Base-by-base conservation (phyloP, 2,113 vertebrate genomes). In the Phalacrocorax pelagicus region DNA sequence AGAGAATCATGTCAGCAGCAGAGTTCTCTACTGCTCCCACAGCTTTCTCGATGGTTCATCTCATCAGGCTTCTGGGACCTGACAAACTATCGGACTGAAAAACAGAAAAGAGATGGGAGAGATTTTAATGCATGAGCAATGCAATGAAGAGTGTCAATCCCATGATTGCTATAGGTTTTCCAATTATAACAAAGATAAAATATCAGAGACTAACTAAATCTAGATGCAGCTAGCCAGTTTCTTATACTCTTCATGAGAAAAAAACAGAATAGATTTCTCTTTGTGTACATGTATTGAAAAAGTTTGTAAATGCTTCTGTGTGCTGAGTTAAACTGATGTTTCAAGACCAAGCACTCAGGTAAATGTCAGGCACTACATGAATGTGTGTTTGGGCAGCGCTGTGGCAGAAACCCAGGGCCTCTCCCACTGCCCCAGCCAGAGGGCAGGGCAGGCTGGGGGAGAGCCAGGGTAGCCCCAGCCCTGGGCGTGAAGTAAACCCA, bases 11-110 rank as follows among this genome's bases (percentile, higher is more conserved):
- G 61, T 55, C 89, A 89, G 83, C 34, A 86, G 32, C 57, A 89
- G 61, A 75, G 21, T 34, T 95, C 86, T 91, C 65, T 89, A 22
- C 71, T 75, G 69, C n/a, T 86, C 73, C 40, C 30, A n/a, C 61
- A 79, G 69, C 87, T 61, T 86, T 57, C 57, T 89, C 0, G 1
- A 44, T 61, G 69, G 5, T 89, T 69, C 57, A 86, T 19, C 61
- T 90, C 80, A 91, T 81, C 80, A 71, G 23, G 36, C 51, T 74
- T 63, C 57, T 54, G 22, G 57, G 49, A 94, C 23, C 23, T 72
- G 86, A 90, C 61, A 94, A 71, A 74, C 44, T 49, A 83, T 49
- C 52, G 71, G 12, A 78, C 10, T 71, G 65, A 93, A 81, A 97
- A 88, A 11, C 20, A 63, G 69, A 78, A 72, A 72, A 93, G 16